Evolutionary conservation across 2,797 vertebrate genomes (phyloP), one percentile per base, ranked within the genome.

Genomic region (Danio kyathit): DNA sequence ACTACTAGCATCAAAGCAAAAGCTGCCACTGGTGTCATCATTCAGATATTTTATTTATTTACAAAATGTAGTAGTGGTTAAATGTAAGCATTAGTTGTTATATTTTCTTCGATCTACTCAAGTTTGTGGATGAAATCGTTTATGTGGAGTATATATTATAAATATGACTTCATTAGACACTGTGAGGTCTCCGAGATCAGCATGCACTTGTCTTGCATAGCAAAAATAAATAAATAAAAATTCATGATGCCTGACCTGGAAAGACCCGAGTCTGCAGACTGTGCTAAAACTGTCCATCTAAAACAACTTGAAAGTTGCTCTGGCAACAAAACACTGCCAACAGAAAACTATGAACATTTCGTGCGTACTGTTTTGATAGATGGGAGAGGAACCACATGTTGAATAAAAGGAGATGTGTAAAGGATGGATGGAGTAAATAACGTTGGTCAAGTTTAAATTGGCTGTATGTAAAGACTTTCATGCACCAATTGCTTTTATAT

Each of bases 161-260:
- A 48, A 64, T 57, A 46, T 67, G 46, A 38, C 29, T 21, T 51
- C n/a, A 63, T 63, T 63, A 19, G 12, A 43, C 29, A 43, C 48
- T 21, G 48, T 69, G 54, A 51, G 48, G 46, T 63, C 57, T 79
- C 17, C 12, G 48, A 72, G 59, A 72, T 71, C 21, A 17, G 44
- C 16, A 52, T 41, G 13, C 10, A 61, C 46, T 71, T 54, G 38
- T 71, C 43, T 77, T 41, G 60, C 72, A 44, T 72, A 63, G 21
- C 29, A 29, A 29, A 29, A 29, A 29, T 29, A 29, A 29, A 29
- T 29, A 29, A 29, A 29, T 82, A 38, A 54, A 60, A 80, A 63
- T 76, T 60, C 73, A 54, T 59, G 43, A 82, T 21, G 77, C 14
- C 64, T 79, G 79, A 79, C 79, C 75, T 75, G 74, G 9, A 85